Evolutionary conservation across 2,797 vertebrate species (phyloP), one percentile per base, ranked within the genome.

Genomic region (Buphagus erythrorhynchus): DNA sequence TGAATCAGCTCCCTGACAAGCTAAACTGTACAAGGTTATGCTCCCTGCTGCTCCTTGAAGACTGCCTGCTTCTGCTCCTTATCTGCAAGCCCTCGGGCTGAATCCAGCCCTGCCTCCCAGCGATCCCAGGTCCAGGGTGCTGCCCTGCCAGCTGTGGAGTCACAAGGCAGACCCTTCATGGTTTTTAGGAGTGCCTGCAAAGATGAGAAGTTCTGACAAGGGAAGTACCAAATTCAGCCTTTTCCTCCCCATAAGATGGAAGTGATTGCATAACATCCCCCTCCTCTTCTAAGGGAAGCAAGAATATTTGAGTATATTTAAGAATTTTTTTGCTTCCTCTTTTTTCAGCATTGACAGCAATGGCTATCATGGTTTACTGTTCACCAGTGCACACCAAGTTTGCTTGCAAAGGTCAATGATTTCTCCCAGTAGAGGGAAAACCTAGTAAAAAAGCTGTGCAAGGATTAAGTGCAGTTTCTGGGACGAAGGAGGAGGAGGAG

Each of bases 221-320:
- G 92, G 88, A 95, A 96, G 83, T 95, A 76, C 74, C 93, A 79
- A 88, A 89, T 74, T 76, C 86, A 74, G 86, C 78, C 73, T 89
- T 91, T 94, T 91, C 82, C 42, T 65, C 75, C 58, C 58, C 46
- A 80, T 36, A 86, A 89, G 75, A 55, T 86, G 54, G 93, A 96
- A 93, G 57, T 35, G 78, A 83, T 91, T 94, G 87, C 1, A 0
- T 57, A 93, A 95, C 52, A 38, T 74, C 31, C n/a, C 66, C 24
- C 36, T 61, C 55, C 65, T 54, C 61, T 91, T 63, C 86, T 29
- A 69, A 87, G 31, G 0, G 2, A 31, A 81, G 54, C 72, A 72
- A 86, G 48, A 92, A 36, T 79, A 82, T 79, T 86, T 36, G 57
- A 88, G 54, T 11, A 16, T 36, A 55, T 67, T 81, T 49, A 68